These are phyloP conservation scores for Ichneumoninae sp. DNA, from an alignment of 2,888 invertebrate species.

Conservation along the genomic window DNA sequence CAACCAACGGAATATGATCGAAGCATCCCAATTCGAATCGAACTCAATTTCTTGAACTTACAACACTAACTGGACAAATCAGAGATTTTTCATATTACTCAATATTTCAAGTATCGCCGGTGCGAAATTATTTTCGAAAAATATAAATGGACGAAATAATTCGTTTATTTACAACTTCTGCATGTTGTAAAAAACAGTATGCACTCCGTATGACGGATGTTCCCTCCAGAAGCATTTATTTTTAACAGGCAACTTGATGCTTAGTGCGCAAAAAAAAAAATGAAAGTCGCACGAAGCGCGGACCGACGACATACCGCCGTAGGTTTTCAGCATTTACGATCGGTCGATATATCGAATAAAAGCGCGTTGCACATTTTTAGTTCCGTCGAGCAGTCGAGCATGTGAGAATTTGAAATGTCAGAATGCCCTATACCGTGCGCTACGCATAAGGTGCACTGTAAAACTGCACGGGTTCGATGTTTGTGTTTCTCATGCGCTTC, in stretches of 20 bases:
- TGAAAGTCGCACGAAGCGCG: not conserved
- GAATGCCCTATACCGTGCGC: conserved; percentile 16
- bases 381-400: conserved; percentile 20
- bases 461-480: conserved; percentile 5
- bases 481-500: conserved; percentile 26
- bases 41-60: too few relatives aligned
- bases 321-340: conserved; percentile 1
- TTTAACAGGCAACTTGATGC: not conserved
- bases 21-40: too few relatives aligned
- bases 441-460: conserved; percentile 11
- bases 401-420: conserved; percentile 53
- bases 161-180: too few relatives aligned
- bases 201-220: not conserved
- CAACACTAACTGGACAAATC: too few relatives aligned
- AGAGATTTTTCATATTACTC: not conserved
- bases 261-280: not conserved
- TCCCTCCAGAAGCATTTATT: not conserved
- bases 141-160: not conserved
- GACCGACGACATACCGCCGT: not conserved
- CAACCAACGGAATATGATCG: too few relatives aligned
- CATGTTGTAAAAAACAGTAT: too few relatives aligned
- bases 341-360: conserved; percentile 49
- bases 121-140: not conserved
- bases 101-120: not conserved
- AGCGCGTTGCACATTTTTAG: conserved; percentile 43